Evolutionary conservation across 1,140 invertebrate species (phyloP).

Genomic region (Nasonia longicornis): DNA sequence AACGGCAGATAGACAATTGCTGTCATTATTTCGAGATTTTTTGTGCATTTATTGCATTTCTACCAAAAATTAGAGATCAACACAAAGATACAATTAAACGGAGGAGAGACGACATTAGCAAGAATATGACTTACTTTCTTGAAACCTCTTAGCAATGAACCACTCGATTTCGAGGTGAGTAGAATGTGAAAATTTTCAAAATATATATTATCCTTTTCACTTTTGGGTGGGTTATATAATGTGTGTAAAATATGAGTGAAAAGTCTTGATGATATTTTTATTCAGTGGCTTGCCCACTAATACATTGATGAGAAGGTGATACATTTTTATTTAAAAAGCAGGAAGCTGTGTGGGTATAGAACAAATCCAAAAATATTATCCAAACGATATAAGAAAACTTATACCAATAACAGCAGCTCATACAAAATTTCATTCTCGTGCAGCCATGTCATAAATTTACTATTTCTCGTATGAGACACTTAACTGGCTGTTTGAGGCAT

Average conservation of each 20-base stretch:
- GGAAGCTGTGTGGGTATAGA: background rate
- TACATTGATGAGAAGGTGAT: background rate
- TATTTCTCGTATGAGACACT: constrained; percentile 44
- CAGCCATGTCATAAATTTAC: constrained; percentile 56
- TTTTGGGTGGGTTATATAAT: constrained; percentile 54
- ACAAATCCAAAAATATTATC: background rate
- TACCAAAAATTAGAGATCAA: constrained; percentile 39
- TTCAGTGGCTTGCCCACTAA: background rate
- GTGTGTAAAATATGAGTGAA: background rate
- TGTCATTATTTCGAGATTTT: constrained; percentile 32
- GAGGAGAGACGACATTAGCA: constrained; percentile 66
- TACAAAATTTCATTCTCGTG: constrained; percentile 51
- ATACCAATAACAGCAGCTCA: background rate
- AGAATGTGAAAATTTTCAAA: constrained; percentile 62
- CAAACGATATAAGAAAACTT: background rate
- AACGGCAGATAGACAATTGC: constrained; percentile 16
- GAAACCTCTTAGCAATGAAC: constrained; percentile 65
- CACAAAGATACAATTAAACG: constrained; percentile 53
- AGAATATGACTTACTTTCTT: constrained; percentile 66
- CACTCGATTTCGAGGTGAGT: constrained; percentile 62
- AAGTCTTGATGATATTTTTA: background rate
- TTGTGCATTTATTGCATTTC: constrained; percentile 37
- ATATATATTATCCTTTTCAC: constrained; percentile 47
- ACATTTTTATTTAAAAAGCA: background rate
- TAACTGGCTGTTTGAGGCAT: constrained; percentile 59